Percentiles rank a stretch among this genome's conserved stretches.
Conservation (phyloP, 2,797 vertebrate species). For the Sebastes dallii region DNA sequence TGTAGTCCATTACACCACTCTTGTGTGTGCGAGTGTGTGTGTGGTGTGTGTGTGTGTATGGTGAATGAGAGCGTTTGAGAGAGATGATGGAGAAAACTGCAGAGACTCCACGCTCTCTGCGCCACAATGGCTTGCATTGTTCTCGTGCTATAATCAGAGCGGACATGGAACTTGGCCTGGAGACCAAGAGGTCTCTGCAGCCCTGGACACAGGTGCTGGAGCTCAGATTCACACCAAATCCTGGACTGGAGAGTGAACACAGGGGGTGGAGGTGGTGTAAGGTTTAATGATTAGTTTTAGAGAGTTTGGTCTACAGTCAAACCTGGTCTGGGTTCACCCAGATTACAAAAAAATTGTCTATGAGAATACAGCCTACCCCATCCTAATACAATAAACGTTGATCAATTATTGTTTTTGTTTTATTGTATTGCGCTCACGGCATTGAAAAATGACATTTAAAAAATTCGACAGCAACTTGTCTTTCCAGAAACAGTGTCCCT, state of each 20-base stretch:
- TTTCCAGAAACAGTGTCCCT: background rate
- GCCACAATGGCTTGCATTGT: slow-evolving; percentile 84
- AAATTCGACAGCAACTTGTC: background rate
- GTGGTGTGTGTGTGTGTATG: slow-evolving; percentile 22
- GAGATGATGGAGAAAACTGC: slow-evolving; percentile 63
- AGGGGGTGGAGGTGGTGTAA: slow-evolving; percentile 9
- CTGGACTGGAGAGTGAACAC: slow-evolving; percentile 33
- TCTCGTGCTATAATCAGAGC: slow-evolving; percentile 80
- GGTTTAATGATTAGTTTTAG: slow-evolving; percentile 9
- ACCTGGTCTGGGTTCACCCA: background rate
- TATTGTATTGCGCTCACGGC: background rate
- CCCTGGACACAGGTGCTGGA: slow-evolving; percentile 81
- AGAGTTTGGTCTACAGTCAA: background rate
- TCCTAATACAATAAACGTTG: background rate
- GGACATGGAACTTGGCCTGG: slow-evolving; percentile 83
- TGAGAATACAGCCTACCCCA: background rate
- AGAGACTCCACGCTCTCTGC: slow-evolving; percentile 50
- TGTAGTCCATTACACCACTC: slow-evolving; percentile 41
- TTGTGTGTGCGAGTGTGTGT: background rate
- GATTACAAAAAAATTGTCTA: background rate
- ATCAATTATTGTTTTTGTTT: background rate
- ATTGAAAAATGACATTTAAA: background rate
- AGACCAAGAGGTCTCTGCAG: slow-evolving; percentile 77
- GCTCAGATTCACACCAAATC: slow-evolving; percentile 66
- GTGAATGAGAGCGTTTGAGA: slow-evolving; percentile 51